Evolutionary conservation across 1,140 invertebrate species (phyloP).

Genomic region (Drosophila sturtevanti): DNA sequence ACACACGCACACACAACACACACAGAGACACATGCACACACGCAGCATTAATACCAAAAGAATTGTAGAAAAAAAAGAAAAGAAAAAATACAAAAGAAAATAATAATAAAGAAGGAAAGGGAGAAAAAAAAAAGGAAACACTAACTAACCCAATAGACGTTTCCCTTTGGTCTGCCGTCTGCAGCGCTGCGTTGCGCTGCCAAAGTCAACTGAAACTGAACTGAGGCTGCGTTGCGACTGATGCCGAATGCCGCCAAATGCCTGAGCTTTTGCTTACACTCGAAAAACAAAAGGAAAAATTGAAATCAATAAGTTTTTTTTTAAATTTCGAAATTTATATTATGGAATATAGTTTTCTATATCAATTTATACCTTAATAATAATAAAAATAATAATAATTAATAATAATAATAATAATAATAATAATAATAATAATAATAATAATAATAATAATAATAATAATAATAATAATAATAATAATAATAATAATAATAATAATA

Average conservation of each 20-base stretch:
- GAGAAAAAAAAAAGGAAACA: not conserved
- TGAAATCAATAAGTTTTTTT: too few species aligned
- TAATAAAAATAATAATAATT: too few species aligned
- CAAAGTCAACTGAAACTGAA: slow-evolving; percentile 41
- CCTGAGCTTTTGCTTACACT: not conserved
- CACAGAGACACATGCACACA: not conserved
- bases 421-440: too few species aligned
- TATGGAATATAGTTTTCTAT: too few species aligned
- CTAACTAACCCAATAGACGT: slow-evolving; percentile 1
- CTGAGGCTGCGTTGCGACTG: slow-evolving; percentile 30
- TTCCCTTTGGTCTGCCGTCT: slow-evolving; percentile 22
- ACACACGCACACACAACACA: not conserved
- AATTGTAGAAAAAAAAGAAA: too few species aligned
- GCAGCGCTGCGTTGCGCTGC: slow-evolving; percentile 34
- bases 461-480: too few species aligned
- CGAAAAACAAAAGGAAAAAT: not conserved
- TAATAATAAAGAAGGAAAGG: not conserved
- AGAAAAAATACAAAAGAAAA: not conserved
- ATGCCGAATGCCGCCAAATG: slow-evolving; percentile 11
- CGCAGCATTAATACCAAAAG: too few species aligned
- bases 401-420: too few species aligned
- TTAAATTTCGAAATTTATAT: too few species aligned
- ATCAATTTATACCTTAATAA: too few species aligned
- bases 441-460: too few species aligned
- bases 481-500: too few species aligned